phyloP scores from a whole-genome alignment of 2,113 vertebrate genomes.

The Notothenia rossii region DNA sequence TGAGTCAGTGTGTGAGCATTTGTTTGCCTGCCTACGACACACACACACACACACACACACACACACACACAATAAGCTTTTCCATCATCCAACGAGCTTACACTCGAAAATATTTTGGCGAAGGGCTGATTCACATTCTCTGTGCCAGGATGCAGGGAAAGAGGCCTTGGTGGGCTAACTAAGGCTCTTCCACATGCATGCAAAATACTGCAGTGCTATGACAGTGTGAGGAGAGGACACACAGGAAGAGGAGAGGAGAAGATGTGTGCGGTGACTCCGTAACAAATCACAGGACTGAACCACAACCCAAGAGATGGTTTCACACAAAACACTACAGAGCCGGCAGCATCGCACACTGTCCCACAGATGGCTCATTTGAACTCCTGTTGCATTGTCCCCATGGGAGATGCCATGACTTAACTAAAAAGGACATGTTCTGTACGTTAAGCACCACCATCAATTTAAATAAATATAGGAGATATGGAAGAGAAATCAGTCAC shows the following conservation, averaged over 20 bases:
- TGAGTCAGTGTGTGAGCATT: slow-evolving; percentile 44
- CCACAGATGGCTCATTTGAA: slow-evolving; percentile 58
- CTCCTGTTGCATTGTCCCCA: slow-evolving; percentile 23
- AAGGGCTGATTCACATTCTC: slow-evolving; percentile 38
- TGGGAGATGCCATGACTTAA: not conserved
- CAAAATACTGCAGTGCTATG: slow-evolving; percentile 67
- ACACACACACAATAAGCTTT: slow-evolving; percentile 29
- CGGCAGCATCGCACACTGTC: slow-evolving; percentile 42
- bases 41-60: slow-evolving; percentile 9
- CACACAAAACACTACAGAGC: slow-evolving; percentile 39
- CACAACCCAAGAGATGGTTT: slow-evolving; percentile 34
- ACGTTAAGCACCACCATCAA: no score
- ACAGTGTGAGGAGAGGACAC: slow-evolving; percentile 26
- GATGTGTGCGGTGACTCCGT: not conserved
- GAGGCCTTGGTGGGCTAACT: slow-evolving; percentile 28
- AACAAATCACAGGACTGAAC: slow-evolving; percentile 29
- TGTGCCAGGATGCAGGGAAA: slow-evolving; percentile 37
- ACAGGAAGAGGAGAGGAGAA: not conserved
- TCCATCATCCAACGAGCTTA: slow-evolving; percentile 33
- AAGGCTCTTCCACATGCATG: slow-evolving; percentile 49
- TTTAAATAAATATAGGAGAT: no score
- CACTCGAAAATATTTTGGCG: slow-evolving; percentile 56
- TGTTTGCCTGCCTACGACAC: slow-evolving; percentile 29
- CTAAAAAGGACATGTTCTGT: no score
- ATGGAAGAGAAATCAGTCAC: no score